phyloP scores from a whole-genome alignment of 1,140 invertebrate species.

The Bombus soroeensis region DNA sequence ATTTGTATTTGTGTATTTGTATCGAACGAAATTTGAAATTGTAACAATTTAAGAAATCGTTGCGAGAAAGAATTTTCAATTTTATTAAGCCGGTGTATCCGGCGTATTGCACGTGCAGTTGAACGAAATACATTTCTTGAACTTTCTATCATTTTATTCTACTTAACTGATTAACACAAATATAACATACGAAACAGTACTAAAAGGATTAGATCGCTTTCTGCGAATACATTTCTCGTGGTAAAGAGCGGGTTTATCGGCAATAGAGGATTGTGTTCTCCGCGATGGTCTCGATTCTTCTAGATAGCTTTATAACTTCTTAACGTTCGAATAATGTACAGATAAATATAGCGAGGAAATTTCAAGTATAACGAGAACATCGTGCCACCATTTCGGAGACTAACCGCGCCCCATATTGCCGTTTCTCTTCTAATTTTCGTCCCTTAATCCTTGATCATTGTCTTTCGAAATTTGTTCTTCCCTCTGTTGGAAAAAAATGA shows the following conservation, averaged over 20 bases:
- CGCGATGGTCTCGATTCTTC: constrained; percentile 25
- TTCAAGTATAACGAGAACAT: constrained; percentile 4
- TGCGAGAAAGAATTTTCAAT: background rate
- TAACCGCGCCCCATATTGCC: background rate
- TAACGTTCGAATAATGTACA: constrained; percentile 30
- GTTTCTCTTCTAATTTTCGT: background rate
- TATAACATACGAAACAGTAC: background rate
- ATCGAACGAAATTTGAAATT: background rate
- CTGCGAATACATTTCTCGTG: background rate
- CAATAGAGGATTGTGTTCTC: background rate
- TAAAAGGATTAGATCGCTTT: constrained; percentile 39
- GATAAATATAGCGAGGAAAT: constrained; percentile 23
- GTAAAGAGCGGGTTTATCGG: background rate
- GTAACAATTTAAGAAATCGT: background rate
- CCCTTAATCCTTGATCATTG: background rate
- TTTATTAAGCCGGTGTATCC: background rate
- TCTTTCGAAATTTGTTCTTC: background rate
- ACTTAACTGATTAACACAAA: background rate
- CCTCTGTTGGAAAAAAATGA: no score
- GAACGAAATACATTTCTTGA: background rate
- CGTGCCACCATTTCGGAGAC: background rate
- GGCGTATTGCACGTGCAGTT: background rate
- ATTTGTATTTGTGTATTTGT: background rate
- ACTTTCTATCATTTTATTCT: background rate
- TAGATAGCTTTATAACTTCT: constrained; percentile 18